These are phyloP conservation scores for Drosophila leontia DNA, from an alignment of 1,140 invertebrate species.

Conservation along the genomic window DNA sequence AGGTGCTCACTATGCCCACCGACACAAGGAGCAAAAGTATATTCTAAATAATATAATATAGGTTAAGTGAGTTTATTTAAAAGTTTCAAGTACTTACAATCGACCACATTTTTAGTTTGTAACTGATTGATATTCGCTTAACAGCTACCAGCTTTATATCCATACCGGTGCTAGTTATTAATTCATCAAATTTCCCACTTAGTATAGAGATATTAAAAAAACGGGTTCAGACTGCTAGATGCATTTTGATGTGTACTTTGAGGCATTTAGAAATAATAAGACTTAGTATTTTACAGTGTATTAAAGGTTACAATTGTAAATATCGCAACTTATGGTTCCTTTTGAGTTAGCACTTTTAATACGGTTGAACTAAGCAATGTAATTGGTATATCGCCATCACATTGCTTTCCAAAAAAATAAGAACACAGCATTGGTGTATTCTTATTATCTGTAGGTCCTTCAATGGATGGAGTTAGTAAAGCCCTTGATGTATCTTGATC, in stretches of 20 bases:
- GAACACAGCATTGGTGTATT: neutral
- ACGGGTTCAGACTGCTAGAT: neutral
- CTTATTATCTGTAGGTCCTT: neutral
- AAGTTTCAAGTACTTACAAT: conserved; percentile 2
- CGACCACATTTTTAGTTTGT: neutral
- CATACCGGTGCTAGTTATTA: neutral
- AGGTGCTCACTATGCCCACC: neutral
- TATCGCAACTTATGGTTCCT: neutral
- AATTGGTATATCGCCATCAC: neutral
- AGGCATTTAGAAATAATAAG: conserved; percentile 13
- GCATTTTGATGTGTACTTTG: conserved; percentile 1
- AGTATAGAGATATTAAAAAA: conserved; percentile 1
- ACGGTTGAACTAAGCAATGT: neutral
- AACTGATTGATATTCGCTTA: neutral
- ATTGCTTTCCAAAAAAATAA: neutral
- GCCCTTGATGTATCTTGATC: neutral
- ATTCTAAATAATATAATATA: neutral
- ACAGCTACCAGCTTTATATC: conserved; percentile 16
- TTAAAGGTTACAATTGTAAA: neutral
- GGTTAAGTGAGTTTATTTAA: neutral
- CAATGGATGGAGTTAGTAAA: neutral
- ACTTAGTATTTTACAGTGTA: neutral
- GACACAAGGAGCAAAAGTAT: neutral
- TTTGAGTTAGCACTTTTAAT: conserved; percentile 11
- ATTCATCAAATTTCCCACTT: conserved; percentile 12